Evolutionary conservation across 2,113 vertebrate species (phyloP).

Genomic region (Fulica atra): DNA sequence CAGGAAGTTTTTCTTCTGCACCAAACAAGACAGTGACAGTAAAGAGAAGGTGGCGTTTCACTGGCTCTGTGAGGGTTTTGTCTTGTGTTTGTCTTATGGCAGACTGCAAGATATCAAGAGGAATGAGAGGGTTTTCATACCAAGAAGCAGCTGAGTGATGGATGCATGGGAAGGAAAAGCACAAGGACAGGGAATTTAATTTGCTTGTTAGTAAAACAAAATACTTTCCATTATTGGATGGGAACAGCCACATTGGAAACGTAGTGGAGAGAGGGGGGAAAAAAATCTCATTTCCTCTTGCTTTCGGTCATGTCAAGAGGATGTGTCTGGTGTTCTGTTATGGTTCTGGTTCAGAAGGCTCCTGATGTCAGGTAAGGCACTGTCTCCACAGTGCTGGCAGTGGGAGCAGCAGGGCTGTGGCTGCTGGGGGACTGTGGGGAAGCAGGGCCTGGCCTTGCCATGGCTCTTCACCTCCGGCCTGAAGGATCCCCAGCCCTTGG

Average conservation of each 20-base stretch:
- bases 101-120: background rate
- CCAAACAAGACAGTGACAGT: background rate
- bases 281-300: slow-evolving; percentile 63
- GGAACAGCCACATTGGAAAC: slow-evolving; percentile 50
- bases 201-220: slow-evolving; percentile 61
- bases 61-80: background rate
- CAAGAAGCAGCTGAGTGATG: background rate
- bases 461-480: background rate
- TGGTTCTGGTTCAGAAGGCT: slow-evolving; percentile 27
- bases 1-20: background rate
- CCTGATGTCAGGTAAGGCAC: background rate
- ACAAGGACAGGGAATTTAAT: slow-evolving; percentile 3
- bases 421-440: background rate
- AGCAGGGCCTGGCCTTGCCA: background rate
- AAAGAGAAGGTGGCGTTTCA: background rate
- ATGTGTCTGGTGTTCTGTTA: slow-evolving; percentile 49
- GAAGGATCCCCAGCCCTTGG: background rate
- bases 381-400: background rate
- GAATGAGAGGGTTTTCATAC: background rate
- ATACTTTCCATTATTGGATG: slow-evolving; percentile 65
- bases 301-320: slow-evolving; percentile 44
- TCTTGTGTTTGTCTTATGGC: background rate
- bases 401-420: fast-evolving
- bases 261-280: background rate
- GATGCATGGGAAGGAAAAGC: slow-evolving; percentile 5